phyloP scores from a whole-genome alignment of 2,113 vertebrate species.

The Propithecus coquereli region DNA sequence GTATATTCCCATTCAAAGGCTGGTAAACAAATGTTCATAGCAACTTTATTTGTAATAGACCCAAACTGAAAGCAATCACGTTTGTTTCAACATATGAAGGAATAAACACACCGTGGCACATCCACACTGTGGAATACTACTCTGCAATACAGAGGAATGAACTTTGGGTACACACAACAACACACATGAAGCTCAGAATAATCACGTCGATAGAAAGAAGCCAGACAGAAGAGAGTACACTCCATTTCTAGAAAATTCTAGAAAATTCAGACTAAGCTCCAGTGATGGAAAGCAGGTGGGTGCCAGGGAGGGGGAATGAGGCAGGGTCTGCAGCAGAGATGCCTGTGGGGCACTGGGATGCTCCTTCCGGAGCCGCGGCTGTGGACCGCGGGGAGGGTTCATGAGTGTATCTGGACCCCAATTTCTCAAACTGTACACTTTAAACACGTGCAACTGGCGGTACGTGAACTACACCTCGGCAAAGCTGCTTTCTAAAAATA shows the following conservation, averaged over 20 bases:
- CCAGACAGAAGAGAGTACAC: neutral
- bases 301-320: neutral
- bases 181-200: neutral
- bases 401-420: rapidly evolving
- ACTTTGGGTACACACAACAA: rapidly evolving
- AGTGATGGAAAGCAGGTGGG: neutral
- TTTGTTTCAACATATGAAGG: neutral
- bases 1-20: neutral
- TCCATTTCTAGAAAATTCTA: neutral
- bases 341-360: too few relatives aligned
- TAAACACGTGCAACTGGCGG: rapidly evolving
- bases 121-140: too few relatives aligned
- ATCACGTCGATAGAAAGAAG: neutral
- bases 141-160: neutral
- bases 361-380: neutral
- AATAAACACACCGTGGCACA: too few relatives aligned
- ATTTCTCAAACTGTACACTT: rapidly evolving
- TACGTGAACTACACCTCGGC: rapidly evolving
- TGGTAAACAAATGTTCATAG: neutral
- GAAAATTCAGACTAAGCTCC: neutral
- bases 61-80: neutral
- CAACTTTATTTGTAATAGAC: neutral
- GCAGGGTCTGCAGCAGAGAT: neutral
- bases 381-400: neutral
- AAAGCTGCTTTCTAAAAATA: neutral